Conservation (phyloP, 2,888 invertebrate genomes). For the Aporophyla lueneburgensis region DNA sequence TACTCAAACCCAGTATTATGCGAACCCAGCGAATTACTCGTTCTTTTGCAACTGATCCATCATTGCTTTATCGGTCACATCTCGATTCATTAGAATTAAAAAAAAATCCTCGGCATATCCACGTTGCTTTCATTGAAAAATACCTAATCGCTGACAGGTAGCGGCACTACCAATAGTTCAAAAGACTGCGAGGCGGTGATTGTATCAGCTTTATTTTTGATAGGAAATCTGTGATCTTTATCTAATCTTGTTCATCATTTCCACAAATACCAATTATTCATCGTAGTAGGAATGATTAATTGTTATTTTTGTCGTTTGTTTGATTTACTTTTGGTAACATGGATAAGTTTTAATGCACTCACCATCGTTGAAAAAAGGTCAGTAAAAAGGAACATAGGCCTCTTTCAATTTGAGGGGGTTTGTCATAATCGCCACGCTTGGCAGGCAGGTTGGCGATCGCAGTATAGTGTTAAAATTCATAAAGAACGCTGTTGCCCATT, state of each 20-base stretch:
- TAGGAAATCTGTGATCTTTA: slow-evolving; percentile 41
- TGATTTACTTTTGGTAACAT: neutral
- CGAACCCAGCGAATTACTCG: neutral
- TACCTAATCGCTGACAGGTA: slow-evolving; percentile 30
- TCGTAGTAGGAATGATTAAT: slow-evolving; percentile 26
- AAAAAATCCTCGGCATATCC: neutral
- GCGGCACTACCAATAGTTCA: slow-evolving; percentile 38
- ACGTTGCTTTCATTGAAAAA: neutral
- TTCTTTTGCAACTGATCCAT: neutral
- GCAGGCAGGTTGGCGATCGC: too few relatives aligned
- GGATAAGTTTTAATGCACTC: neutral
- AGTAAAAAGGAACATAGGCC: too few relatives aligned
- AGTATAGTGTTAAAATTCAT: too few relatives aligned
- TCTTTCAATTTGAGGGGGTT: too few relatives aligned
- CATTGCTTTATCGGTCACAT: slow-evolving; percentile 35
- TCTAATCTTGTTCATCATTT: slow-evolving; percentile 36
- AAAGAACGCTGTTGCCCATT: too few relatives aligned
- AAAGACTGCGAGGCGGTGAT: slow-evolving; percentile 25
- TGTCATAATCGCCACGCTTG: too few relatives aligned
- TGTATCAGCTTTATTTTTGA: slow-evolving; percentile 25
- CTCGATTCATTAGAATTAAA: slow-evolving; percentile 10
- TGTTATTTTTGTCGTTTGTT: neutral
- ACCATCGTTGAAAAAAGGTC: too few relatives aligned
- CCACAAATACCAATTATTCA: slow-evolving; percentile 20
- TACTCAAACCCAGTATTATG: neutral